Percentiles rank a stretch among this genome's conserved stretches.
Conservation (phyloP, 2,113 vertebrate genomes). For the Spilogale gracilis region DNA sequence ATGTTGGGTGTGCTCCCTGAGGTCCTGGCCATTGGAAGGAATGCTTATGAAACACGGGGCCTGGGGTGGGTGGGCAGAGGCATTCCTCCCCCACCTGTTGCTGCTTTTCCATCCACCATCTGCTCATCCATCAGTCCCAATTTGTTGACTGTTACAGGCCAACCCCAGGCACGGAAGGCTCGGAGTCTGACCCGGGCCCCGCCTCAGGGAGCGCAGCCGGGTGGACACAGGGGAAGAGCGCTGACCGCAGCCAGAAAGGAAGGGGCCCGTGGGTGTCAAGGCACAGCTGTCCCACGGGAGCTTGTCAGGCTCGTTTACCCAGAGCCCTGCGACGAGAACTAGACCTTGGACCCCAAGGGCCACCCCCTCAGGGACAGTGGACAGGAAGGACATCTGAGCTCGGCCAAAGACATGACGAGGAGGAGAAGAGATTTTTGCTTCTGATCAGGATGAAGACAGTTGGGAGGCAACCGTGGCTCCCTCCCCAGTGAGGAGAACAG, state of each 20-base stretch:
- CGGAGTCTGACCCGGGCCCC: background rate
- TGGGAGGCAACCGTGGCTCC: too few relatives aligned
- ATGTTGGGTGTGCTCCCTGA: background rate
- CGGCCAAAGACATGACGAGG: background rate
- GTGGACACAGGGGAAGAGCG: background rate
- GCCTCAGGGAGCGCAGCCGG: fast-evolving
- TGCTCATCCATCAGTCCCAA: fast-evolving
- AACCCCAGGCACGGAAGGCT: background rate
- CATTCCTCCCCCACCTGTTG: background rate
- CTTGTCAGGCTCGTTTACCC: background rate
- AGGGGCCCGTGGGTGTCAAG: fast-evolving
- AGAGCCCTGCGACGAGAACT: background rate
- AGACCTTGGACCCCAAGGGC: background rate
- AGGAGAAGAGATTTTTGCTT: background rate
- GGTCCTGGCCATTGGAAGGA: background rate
- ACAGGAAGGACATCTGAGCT: background rate
- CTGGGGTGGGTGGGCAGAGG: background rate
- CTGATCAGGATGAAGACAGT: background rate
- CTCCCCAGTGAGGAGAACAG: too few relatives aligned
- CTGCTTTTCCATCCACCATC: fast-evolving
- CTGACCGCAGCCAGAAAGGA: fast-evolving
- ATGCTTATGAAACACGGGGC: fast-evolving
- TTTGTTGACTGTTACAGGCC: too few relatives aligned
- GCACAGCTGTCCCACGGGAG: fast-evolving
- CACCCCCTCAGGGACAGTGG: background rate